These are phyloP conservation scores for Acanthosepion pharaonis DNA, from an alignment of 2,888 invertebrate genomes.

Conservation along the genomic window DNA sequence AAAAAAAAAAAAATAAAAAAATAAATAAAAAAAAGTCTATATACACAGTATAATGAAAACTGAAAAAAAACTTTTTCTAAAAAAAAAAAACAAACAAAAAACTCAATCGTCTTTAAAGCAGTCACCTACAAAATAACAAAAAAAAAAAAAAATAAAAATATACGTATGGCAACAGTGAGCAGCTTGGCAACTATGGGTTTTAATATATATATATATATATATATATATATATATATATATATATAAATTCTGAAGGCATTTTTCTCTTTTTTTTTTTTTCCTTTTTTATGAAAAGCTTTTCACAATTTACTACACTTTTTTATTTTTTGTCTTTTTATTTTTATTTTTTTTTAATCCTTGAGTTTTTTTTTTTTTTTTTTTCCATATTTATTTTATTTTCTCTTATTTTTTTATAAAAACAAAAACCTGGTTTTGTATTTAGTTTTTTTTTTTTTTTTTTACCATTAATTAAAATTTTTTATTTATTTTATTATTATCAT, in stretches of 20 bases:
- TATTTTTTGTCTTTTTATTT: not conserved
- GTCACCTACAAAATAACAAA: not conserved
- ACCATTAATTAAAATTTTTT: not conserved
- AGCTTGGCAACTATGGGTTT: not conserved
- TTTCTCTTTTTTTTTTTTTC: not conserved
- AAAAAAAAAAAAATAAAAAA: not conserved
- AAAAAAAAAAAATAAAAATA: not conserved
- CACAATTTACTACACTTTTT: not conserved
- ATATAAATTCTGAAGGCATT: not conserved
- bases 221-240: not conserved
- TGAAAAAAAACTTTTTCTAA: not conserved
- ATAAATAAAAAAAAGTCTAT: not conserved
- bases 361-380: not conserved
- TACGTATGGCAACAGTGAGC: not conserved
- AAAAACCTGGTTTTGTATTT: not conserved
- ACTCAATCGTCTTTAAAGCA: not conserved
- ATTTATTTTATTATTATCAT: not conserved
- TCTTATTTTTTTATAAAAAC: conserved; percentile 35
- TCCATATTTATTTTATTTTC: not conserved
- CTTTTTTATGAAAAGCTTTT: not conserved
- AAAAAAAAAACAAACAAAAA: conserved; percentile 35
- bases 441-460: not conserved
- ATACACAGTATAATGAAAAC: conserved; percentile 33
- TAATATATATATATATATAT: not conserved
- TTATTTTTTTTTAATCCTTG: not conserved